Evolutionary conservation across 2,113 vertebrate species (phyloP).

Genomic region (Uropsilus gracilis): DNA sequence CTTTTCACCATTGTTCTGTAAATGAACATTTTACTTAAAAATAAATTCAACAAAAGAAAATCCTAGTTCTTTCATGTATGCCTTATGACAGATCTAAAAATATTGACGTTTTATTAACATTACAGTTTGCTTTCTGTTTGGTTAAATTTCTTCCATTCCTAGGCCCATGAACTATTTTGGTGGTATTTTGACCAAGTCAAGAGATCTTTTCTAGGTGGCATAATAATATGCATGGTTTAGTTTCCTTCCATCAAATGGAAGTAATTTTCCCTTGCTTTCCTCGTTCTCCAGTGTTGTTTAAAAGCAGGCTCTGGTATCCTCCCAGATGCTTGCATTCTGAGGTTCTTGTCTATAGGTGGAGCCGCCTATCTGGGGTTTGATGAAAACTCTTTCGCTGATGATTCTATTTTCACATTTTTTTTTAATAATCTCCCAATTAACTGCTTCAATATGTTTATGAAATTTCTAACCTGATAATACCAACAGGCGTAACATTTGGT

Average conservation of each 20-base stretch:
- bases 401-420: slow-evolving; percentile 85
- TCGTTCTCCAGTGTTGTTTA: not conserved
- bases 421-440: slow-evolving; percentile 91
- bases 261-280: not conserved
- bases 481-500: slow-evolving; percentile 92
- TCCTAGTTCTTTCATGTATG: not conserved
- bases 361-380: slow-evolving; percentile 80
- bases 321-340: slow-evolving; percentile 67
- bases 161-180: not conserved
- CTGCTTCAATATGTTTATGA: slow-evolving; percentile 90
- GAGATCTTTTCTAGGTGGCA: not conserved
- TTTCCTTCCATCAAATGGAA: not conserved
- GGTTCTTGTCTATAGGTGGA: slow-evolving; percentile 78
- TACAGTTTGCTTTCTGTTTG: not conserved
- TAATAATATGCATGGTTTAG: not conserved
- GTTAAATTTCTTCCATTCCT: not conserved
- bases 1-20: not conserved
- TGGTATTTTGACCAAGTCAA: slow-evolving; percentile 25
- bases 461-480: slow-evolving; percentile 91
- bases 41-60: not conserved
- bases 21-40: slow-evolving; percentile 37
- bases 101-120: not conserved
- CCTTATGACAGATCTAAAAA: not conserved
- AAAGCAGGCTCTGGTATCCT: not conserved
- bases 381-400: slow-evolving; percentile 79